Base-by-base conservation (phyloP, 2,888 invertebrate genomes). In the Tetheella fluctuosa region DNA sequence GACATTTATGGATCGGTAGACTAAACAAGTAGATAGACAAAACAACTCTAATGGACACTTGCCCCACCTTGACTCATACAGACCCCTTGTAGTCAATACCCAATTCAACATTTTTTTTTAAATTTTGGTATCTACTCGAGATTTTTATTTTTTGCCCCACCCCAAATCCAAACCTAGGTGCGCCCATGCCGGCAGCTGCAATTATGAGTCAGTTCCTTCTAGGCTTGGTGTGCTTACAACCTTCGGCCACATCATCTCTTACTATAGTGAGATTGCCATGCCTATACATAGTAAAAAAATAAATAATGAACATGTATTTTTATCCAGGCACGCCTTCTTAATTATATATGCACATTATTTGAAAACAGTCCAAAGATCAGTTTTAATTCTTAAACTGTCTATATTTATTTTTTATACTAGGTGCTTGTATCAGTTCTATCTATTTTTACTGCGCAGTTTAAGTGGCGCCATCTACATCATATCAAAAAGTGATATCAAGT, bases 361-460 rank as follows among this genome's bases (percentile, higher is more conserved):
- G n/a, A 30, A 30, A n/a, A 12, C 17, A 5, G 30, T 54, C 8
- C 54, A 54, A 54, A 54, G 54, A 17, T 17, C 54, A 23, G 0
- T 28, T 54, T 28, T 13, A 52, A 23, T 23, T 23, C 2, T 25
- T 23, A 52, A 4, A 17, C 37, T 52, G 52, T 52, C 20, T 23
- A 52, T 52, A 17, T 15, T 7, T 28, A 1, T 23, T 48, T 20
- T 15, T 6, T 39, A n/a, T 6, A 39, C 6, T 25, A 25, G 25
- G 15, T 3, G 15, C 2, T 0, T 2, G 2, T 12, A 48, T 8
- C 7, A 10, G 2, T 8, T 48, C 7, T 10, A 48, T n/a, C 10
- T 48, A 20, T 48, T 42, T 42, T 48, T 48, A 48, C 48, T 20
- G 10, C 48, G 48, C 48, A 48, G 20, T 48, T 48, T 48, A 48